Percentiles rank a stretch among this genome's conserved stretches.
Conservation (phyloP, 2,888 invertebrate genomes). For the Drosophila eohydei region DNA sequence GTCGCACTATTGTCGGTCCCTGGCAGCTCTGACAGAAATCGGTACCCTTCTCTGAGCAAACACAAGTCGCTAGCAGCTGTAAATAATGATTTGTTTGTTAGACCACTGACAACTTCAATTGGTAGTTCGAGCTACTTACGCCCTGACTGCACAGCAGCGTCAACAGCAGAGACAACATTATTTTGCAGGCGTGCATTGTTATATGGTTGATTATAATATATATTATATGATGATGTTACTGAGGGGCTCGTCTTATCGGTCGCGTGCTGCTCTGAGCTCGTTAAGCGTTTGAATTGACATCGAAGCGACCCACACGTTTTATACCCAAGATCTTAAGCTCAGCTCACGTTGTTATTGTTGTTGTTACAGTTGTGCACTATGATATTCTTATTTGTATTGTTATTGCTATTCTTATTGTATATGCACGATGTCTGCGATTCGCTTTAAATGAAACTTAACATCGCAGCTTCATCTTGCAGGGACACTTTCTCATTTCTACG, state of each 20-base stretch:
- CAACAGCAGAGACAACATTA: conserved; percentile 52
- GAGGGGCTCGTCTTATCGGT: conserved; percentile 45
- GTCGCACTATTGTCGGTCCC: conserved; percentile 59
- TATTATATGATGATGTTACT: conserved; percentile 7
- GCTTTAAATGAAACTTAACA: conserved; percentile 40
- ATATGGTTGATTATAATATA: neutral
- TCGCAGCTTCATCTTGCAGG: conserved; percentile 14
- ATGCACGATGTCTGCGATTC: conserved; percentile 35
- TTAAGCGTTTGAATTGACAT: conserved; percentile 70
- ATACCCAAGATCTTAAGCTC: conserved; percentile 55
- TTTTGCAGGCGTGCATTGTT: conserved; percentile 51
- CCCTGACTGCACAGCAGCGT: conserved; percentile 53
- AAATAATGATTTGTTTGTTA: neutral
- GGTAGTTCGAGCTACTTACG: conserved; percentile 29
- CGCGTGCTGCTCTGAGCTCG: conserved; percentile 63
- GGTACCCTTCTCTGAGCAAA: conserved; percentile 80
- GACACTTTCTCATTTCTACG: conserved; percentile 56
- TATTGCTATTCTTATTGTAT: conserved; percentile 8
- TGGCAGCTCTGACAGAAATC: conserved; percentile 77
- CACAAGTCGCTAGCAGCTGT: conserved; percentile 77
- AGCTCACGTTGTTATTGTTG: conserved; percentile 10
- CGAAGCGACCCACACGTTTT: conserved; percentile 63
- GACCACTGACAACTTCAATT: neutral
- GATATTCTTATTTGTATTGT: conserved; percentile 5
- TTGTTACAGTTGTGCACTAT: neutral